These are phyloP conservation scores for Urocolius indicus DNA, from an alignment of 2,113 vertebrate species.

Conservation along the genomic window DNA sequence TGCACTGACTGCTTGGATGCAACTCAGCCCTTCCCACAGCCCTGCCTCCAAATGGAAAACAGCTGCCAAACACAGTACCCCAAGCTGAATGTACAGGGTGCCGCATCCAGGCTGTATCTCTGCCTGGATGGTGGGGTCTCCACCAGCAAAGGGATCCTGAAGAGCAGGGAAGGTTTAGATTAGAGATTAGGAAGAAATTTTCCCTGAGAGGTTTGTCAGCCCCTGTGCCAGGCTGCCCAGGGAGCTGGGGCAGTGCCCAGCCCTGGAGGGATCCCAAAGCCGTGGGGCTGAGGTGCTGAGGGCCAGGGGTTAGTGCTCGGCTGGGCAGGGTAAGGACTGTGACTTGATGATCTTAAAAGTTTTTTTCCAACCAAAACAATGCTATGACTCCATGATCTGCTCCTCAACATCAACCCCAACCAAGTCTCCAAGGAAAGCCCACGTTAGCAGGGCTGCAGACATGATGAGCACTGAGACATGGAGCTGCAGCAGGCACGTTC, in stretches of 20 bases:
- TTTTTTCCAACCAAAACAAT: too few species aligned
- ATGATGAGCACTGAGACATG: accelerated
- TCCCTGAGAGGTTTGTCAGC: too few species aligned
- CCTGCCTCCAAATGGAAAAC: background rate
- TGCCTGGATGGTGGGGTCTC: background rate
- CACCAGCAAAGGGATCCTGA: background rate
- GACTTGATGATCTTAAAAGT: too few species aligned
- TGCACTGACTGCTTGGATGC: background rate
- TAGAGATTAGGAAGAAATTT: too few species aligned
- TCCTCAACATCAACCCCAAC: background rate
- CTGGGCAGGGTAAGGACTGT: too few species aligned
- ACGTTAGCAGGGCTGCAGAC: background rate
- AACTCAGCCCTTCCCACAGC: background rate
- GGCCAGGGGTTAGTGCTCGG: too few species aligned
- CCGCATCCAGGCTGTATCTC: background rate
- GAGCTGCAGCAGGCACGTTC: background rate
- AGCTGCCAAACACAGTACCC: background rate
- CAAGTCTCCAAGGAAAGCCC: background rate
- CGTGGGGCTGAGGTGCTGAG: too few species aligned
- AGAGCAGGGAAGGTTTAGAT: background rate
- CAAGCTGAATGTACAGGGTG: background rate
- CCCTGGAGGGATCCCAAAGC: too few species aligned
- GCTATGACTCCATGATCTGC: background rate
- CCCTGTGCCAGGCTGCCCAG: too few species aligned
- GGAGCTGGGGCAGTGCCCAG: too few species aligned